Conservation (phyloP, 2,113 vertebrate genomes). For the Lampris megalopsis region DNA sequence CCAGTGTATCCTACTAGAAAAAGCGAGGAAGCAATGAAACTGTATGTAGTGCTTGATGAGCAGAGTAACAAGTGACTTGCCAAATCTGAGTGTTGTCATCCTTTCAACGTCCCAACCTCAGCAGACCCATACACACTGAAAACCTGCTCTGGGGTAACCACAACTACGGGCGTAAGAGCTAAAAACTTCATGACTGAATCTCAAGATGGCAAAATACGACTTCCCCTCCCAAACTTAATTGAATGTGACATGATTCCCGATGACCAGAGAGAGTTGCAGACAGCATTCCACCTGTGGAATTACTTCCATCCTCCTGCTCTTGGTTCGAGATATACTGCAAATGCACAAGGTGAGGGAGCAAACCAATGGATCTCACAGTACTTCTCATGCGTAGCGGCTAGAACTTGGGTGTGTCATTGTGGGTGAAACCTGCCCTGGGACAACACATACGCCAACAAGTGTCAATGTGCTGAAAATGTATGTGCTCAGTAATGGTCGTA, state of each 20-base stretch:
- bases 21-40: neutral
- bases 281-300: too few species aligned
- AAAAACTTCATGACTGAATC: neutral
- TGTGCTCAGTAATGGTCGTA: neutral
- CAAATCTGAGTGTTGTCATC: neutral
- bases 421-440: too few species aligned
- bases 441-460: too few species aligned
- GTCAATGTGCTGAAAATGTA: too few species aligned
- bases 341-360: neutral
- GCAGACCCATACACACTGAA: neutral
- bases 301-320: too few species aligned
- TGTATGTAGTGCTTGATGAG: neutral
- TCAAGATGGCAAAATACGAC: neutral
- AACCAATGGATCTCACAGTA: neutral
- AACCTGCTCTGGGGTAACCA: slow-evolving; percentile 7
- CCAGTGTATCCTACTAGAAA: neutral
- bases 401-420: neutral
- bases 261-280: neutral
- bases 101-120: neutral
- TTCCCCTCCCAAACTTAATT: neutral
- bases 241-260: slow-evolving; percentile 14
- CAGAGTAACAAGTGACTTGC: neutral
- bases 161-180: neutral
- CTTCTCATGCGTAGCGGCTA: neutral
- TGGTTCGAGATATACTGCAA: neutral